These are phyloP conservation scores for Stichodactyla mertensii DNA, from an alignment of 64 coral and sea anemone genomes.

Conservation along the genomic window DNA sequence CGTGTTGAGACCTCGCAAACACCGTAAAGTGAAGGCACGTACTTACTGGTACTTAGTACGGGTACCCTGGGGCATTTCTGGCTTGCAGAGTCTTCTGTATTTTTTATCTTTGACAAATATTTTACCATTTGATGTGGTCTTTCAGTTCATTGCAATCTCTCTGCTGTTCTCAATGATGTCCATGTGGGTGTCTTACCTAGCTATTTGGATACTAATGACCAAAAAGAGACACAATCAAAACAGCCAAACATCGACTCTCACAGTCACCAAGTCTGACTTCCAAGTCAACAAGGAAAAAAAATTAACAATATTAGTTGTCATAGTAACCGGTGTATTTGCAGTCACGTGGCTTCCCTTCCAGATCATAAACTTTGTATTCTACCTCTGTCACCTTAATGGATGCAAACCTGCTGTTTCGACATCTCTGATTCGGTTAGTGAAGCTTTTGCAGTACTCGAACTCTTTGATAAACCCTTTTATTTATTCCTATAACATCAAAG, in stretches of 20 bases:
- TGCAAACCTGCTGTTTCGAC: not conserved
- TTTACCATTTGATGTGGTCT: constrained; percentile 1
- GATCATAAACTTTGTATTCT: constrained; percentile 15
- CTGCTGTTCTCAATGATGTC: not conserved
- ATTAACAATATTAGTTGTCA: not conserved
- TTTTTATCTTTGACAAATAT: not conserved
- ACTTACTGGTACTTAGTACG: constrained; percentile 1
- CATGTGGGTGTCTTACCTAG: not conserved
- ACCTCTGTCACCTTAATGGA: not conserved
- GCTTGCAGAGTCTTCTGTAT: not conserved
- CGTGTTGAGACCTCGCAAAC: not conserved
- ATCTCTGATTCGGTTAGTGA: not conserved
- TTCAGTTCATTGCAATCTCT: constrained; percentile 4
- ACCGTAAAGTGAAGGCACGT: not conserved
- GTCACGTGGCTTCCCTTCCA: constrained; percentile 27
- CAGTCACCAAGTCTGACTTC: not conserved
- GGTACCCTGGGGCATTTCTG: not conserved
- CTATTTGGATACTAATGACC: not conserved
- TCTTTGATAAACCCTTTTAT: constrained; percentile 34
- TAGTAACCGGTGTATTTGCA: constrained; percentile 13
- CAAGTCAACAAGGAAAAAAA: not conserved
- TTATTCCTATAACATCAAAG: constrained; percentile 17
- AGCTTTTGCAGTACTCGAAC: constrained; percentile 34
- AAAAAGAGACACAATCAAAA: not conserved
- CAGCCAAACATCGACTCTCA: not conserved